Base-by-base conservation (phyloP, 1,140 invertebrate species). In the Thaumetopoea pityocampa region DNA sequence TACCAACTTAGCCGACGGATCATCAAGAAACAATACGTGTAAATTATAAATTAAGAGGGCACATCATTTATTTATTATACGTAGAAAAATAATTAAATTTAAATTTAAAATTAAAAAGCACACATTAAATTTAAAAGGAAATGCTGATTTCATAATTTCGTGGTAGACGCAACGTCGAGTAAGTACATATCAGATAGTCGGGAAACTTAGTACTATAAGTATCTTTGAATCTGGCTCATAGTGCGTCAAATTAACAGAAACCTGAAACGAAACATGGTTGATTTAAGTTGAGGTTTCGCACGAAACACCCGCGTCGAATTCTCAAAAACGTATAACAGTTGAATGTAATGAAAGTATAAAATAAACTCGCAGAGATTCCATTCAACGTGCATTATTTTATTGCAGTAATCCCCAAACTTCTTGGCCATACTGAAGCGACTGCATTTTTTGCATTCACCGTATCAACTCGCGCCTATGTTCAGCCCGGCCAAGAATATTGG, bases 321-420 rank as follows among this genome's bases (percentile, higher is more conserved):
- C 57, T 71, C 63, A 76, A 62, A 37, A 29, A 52, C 48, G 48
- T 58, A 58, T 61, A 60, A 66, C 72, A 76, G 66, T 73, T 80
- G 73, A 62, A 79, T 83, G 79, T 83, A 79, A 69, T 70, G 59
- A 79, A 79, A 73, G 66, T 71, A 78, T 78, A 63, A 80, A 81
- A 79, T 83, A 83, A 83, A 83, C 72, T 83, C 79, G 76, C 79
- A 83, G 79, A 80, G 79, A 83, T 83, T 83, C 76, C 79, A 83
- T 74, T 79, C 62, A 77, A 45, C 49, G 51, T 66, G 57, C 34
- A 63, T 58, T 59, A 60, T 78, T 77, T 82, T 59, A 65, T 69
- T 62, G 16, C 17, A 28, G 12, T 34, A 19, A 42, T n/a, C n/a
- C n/a, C n/a, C n/a, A n/a, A n/a, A n/a, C n/a, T n/a, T n/a, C n/a